phyloP scores from a whole-genome alignment of 35 echinoderm and acorn worm genomes.

The Strongylocentrotus purpuratus region DNA sequence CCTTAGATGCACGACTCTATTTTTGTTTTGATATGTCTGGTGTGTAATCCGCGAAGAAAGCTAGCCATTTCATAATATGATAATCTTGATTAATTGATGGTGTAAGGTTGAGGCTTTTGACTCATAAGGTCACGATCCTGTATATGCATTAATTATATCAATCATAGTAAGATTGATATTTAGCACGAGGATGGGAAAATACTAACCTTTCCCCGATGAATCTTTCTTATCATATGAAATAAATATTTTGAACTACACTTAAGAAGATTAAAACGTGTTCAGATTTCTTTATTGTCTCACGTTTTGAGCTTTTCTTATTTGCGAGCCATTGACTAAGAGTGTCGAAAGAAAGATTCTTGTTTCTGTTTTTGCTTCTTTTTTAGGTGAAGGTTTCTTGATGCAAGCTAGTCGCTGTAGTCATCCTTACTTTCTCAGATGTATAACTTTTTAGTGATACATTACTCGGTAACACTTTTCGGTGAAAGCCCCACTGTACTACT shows the following conservation, averaged over 20 bases:
- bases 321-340: neutral
- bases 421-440: neutral
- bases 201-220: neutral
- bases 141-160: neutral
- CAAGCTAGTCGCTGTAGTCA: neutral
- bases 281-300: neutral
- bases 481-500: too few species aligned
- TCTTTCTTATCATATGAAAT: neutral
- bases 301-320: neutral
- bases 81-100: neutral
- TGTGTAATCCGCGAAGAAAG: neutral
- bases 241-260: conserved; percentile 13
- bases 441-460: neutral
- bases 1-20: neutral
- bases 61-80: neutral
- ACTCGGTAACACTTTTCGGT: neutral
- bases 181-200: neutral
- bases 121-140: neutral
- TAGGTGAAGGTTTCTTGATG: too few species aligned
- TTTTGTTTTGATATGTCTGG: neutral
- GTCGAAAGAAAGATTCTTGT: neutral
- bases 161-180: neutral
- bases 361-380: neutral
- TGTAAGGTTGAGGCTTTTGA: neutral
- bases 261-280: neutral